A percentile compares a stretch with the other conserved stretches of the same genome.
These are phyloP conservation scores for Temnothorax longispinosus DNA, from an alignment of 1,140 invertebrate species.

Conservation along the genomic window DNA sequence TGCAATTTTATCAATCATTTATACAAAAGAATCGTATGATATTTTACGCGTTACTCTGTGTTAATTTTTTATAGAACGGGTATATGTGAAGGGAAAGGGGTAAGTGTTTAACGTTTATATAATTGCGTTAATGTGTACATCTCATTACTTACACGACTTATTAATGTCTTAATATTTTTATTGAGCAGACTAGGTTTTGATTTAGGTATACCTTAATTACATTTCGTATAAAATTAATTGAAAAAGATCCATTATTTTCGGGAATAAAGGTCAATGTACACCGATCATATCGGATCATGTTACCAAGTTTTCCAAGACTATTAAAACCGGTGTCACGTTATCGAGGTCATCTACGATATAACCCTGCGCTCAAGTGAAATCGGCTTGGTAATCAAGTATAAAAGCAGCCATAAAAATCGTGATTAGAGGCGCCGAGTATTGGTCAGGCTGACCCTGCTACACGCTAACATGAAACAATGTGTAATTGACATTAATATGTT, in stretches of 20 bases:
- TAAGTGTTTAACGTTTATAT: background rate
- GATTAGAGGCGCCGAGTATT: background rate
- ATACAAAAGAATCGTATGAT: background rate
- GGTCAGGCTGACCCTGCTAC: background rate
- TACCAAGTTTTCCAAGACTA: background rate
- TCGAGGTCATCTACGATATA: constrained; percentile 25
- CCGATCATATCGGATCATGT: background rate
- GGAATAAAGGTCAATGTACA: background rate
- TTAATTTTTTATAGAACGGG: background rate
- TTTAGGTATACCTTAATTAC: background rate
- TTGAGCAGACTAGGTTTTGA: background rate
- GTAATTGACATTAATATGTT: constrained; percentile 1
- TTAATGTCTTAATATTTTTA: background rate
- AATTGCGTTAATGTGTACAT: background rate
- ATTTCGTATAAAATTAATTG: background rate
- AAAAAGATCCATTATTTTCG: background rate
- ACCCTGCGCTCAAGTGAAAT: background rate
- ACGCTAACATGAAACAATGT: background rate
- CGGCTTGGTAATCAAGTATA: constrained; percentile 22
- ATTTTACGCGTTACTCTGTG: background rate
- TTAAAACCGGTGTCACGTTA: constrained; percentile 16
- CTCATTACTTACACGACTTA: background rate
- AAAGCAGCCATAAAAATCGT: constrained; percentile 7
- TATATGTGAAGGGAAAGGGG: background rate
- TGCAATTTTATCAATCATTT: background rate